Evolutionary conservation across 2,888 invertebrate species (phyloP).

Genomic region (Brenthis daphne): DNA sequence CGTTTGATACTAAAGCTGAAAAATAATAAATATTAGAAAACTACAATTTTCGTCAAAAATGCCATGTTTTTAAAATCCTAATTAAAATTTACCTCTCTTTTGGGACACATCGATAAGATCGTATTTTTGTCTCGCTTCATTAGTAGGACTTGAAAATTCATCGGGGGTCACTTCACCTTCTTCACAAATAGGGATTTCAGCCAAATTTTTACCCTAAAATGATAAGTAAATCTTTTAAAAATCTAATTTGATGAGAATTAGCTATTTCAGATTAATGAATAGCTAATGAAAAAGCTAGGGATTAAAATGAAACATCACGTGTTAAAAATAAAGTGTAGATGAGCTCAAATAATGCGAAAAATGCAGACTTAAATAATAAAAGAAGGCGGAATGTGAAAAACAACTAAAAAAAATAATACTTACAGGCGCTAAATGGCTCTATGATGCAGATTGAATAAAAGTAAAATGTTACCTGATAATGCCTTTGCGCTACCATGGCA

Average conservation of each 20-base stretch:
- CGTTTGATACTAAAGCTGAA: conserved; percentile 87
- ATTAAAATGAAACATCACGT: conserved; percentile 14
- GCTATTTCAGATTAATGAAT: conserved; percentile 29
- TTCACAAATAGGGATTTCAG: conserved; percentile 85
- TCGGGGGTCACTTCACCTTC: conserved; percentile 84
- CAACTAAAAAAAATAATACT: conserved; percentile 61
- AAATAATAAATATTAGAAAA: conserved; percentile 37
- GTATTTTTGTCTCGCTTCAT: conserved; percentile 68
- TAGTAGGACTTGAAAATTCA: conserved; percentile 80
- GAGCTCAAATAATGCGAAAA: conserved; percentile 36
- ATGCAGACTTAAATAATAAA: conserved; percentile 24
- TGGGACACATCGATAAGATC: conserved; percentile 82
- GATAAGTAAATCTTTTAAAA: conserved; percentile 12
- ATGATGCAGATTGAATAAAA: conserved; percentile 54
- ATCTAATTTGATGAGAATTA: conserved; percentile 1
- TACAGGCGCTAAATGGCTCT: conserved; percentile 74
- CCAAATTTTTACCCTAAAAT: conserved; percentile 80
- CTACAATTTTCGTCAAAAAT: neutral
- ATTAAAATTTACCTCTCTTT: conserved; percentile 75
- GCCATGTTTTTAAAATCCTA: neutral
- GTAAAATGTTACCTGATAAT: conserved; percentile 78
- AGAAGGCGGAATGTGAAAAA: conserved; percentile 30
- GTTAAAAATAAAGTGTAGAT: conserved; percentile 31
- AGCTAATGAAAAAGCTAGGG: conserved; percentile 37
- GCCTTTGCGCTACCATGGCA: conserved; percentile 81